These are phyloP conservation scores for Rhadina sibilatrix DNA, from an alignment of 2,113 vertebrate genomes.

Conservation along the genomic window DNA sequence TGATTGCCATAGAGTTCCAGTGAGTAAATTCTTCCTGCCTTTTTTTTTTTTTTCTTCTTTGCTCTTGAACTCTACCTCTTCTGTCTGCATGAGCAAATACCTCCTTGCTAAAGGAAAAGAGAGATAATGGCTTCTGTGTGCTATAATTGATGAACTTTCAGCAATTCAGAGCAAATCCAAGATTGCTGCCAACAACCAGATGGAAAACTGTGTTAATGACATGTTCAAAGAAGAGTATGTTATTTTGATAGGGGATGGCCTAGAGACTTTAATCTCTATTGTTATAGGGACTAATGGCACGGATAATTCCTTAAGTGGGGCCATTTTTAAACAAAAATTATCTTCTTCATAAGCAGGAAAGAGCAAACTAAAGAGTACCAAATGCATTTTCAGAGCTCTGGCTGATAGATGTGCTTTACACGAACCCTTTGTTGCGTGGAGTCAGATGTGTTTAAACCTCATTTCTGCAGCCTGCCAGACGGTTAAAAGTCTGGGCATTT, in stretches of 20 bases:
- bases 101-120: conserved; percentile 23
- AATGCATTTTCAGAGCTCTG: conserved; percentile 43
- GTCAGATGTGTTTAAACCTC: conserved; percentile 37
- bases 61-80: conserved; percentile 16
- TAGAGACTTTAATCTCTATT: conserved; percentile 68
- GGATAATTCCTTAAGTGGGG: conserved; percentile 59
- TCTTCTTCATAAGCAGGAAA: conserved; percentile 55
- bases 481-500: neutral
- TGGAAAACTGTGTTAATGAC: conserved; percentile 70
- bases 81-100: conserved; percentile 27
- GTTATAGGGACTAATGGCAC: conserved; percentile 58
- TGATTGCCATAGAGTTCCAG: neutral
- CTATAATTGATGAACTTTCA: conserved; percentile 69
- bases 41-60: neutral
- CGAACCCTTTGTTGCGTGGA: neutral
- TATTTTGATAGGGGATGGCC: conserved; percentile 62
- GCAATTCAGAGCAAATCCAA: conserved; percentile 60
- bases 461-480: neutral
- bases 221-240: conserved; percentile 66
- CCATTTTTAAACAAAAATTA: conserved; percentile 68
- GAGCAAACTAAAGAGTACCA: conserved; percentile 29
- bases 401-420: conserved; percentile 34
- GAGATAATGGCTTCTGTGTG: conserved; percentile 67
- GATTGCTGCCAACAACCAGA: conserved; percentile 64
- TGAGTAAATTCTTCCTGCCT: neutral